A percentile compares a stretch with the other conserved stretches of the same genome.
Evolutionary conservation across 2,888 invertebrate genomes (phyloP).

Genomic region (Hirtodrosophila trivittata): DNA sequence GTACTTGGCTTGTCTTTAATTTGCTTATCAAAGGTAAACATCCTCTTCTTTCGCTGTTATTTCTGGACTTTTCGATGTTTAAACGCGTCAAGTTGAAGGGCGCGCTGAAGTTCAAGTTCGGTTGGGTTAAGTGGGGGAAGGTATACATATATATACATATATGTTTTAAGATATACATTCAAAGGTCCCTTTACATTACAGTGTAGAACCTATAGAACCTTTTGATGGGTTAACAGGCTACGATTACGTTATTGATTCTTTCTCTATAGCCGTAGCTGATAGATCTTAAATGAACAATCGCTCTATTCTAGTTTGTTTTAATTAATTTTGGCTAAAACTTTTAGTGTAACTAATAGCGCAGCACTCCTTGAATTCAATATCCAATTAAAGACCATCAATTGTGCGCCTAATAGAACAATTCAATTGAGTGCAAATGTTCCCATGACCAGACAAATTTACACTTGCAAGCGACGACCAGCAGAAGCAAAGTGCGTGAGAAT

Average conservation of each 20-base stretch:
- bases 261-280: no score
- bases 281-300: no score
- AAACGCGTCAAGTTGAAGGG: conserved; percentile 69
- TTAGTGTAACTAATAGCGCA: no score
- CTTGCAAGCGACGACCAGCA: conserved; percentile 38
- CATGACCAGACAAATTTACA: conserved; percentile 74
- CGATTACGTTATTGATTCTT: no score
- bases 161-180: no score
- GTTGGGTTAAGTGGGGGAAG: conserved; percentile 1
- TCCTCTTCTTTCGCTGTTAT: conserved; percentile 51
- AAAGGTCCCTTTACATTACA: no score
- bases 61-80: conserved; percentile 12
- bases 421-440: conserved; percentile 70
- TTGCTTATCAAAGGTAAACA: conserved; percentile 68
- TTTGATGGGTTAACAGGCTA: no score
- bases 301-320: not conserved
- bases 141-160: no score
- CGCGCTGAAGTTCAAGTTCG: conserved; percentile 72
- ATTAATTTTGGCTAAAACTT: conserved; percentile 32
- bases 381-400: conserved; percentile 59
- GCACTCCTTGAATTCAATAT: conserved; percentile 12
- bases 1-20: conserved; percentile 43
- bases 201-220: no score
- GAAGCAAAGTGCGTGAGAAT: conserved; percentile 69
- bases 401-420: conserved; percentile 55